Base-by-base conservation (phyloP, 2,797 vertebrate genomes). In the Acipenser transmontanus region DNA sequence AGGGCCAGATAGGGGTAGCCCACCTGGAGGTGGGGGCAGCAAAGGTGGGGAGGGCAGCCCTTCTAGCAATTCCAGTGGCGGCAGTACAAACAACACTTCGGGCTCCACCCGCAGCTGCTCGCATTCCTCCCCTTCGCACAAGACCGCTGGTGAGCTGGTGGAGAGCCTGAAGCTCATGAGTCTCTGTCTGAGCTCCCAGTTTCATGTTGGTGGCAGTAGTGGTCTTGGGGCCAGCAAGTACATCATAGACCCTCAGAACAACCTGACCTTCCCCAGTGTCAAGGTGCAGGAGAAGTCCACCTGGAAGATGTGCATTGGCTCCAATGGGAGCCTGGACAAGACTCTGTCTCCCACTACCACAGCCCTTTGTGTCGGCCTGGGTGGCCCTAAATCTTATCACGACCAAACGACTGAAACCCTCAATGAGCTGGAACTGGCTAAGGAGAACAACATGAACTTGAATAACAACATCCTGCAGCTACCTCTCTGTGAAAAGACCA, bases 401-500 rank as follows among this genome's bases (percentile, higher is more conserved):
- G 93, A 92, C 81, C 77, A 83, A 81, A 88, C 93, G 83, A 87
- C 88, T 73, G 88, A 71, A 78, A 83, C 88, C 2, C 67, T 85
- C 62, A 76, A 81, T 0, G 85, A 88, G 68, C 85, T 96, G 67
- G 93, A 93, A 79, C 78, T 91, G 77, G 84, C 95, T 75, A 87
- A 93, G 82, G 76, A 81, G 77, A 91, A 86, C 69, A 91, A 80
- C 81, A 87, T 92, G 87, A 92, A 91, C 80, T 89, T 98, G 86
- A 95, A 93, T 80, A 94, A 91, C 59, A 91, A 85, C 64, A 85
- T 98, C 77, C 90, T 99, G 68, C 96, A 98, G 91, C 96, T 99
- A 93, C 97, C 97, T 94, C 97, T 99, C 79, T 99, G 95, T 62
- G 97, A 99, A 87, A 98, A 97, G 88, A 98, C 93, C 67, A 95